Percentiles rank a stretch among this genome's conserved stretches.
phyloP scores from a whole-genome alignment of 2,113 vertebrate genomes.

The Gasterosteus aculeatus region DNA sequence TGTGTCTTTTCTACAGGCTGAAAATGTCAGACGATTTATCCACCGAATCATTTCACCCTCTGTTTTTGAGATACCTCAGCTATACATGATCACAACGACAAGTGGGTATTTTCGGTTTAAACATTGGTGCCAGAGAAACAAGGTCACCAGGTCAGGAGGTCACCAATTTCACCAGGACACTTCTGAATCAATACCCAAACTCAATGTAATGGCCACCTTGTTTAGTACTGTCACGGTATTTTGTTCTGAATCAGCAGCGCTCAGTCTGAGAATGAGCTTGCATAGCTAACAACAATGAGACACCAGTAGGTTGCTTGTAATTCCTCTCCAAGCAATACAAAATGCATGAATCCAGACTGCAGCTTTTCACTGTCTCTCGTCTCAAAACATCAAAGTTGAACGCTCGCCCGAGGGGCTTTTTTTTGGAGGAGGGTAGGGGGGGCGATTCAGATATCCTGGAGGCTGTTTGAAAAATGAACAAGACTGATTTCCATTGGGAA shows the following conservation, averaged over 20 bases:
- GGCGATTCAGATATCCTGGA: slow-evolving; percentile 66
- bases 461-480: slow-evolving; percentile 77
- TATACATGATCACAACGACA: not conserved
- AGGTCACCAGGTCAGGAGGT: slow-evolving; percentile 9
- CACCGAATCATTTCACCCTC: not conserved
- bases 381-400: slow-evolving; percentile 69
- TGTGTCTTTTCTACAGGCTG: not conserved
- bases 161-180: not conserved
- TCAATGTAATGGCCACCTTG: not conserved
- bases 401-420: slow-evolving; percentile 54
- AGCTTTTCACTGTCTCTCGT: slow-evolving; percentile 58
- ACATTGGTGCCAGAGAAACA: not conserved
- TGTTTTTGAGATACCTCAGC: not conserved
- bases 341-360: slow-evolving; percentile 67
- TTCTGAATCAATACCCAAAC: not conserved
- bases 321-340: slow-evolving; percentile 62
- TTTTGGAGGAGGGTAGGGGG: not conserved
- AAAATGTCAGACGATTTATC: not conserved
- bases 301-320: slow-evolving; percentile 48
- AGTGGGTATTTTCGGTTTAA: not conserved
- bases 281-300: slow-evolving; percentile 51
- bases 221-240: not conserved
- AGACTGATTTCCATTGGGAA: slow-evolving; percentile 75
- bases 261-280: slow-evolving; percentile 26
- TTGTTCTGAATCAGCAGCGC: slow-evolving; percentile 1